These are phyloP conservation scores for Luscinia luscinia DNA, from an alignment of 2,797 vertebrate genomes.

Conservation along the genomic window DNA sequence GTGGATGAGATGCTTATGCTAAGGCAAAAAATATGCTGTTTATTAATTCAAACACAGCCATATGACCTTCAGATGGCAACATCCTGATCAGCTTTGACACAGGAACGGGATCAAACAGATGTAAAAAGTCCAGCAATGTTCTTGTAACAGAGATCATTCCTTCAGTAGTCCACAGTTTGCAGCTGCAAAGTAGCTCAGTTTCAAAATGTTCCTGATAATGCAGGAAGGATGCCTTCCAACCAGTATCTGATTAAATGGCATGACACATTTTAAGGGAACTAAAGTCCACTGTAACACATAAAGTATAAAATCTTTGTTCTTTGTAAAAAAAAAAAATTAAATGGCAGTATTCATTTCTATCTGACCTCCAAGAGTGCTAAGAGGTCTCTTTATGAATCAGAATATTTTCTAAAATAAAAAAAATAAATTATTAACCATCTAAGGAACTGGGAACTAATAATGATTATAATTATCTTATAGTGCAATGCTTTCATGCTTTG, in stretches of 20 bases:
- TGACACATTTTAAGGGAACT: not conserved
- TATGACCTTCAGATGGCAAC: slow-evolving; percentile 52
- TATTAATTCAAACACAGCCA: slow-evolving; percentile 33
- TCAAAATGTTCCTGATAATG: not conserved
- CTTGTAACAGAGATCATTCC: not conserved
- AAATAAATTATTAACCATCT: not conserved
- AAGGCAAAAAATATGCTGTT: slow-evolving; percentile 32
- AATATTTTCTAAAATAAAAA: slow-evolving; percentile 19
- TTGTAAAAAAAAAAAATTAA: not conserved
- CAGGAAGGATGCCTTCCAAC: not conserved
- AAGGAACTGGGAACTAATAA: not conserved
- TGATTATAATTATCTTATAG: not conserved
- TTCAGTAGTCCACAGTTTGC: not conserved
- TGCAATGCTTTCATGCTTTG: not conserved
- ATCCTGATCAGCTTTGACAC: slow-evolving; percentile 7
- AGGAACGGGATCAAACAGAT: not conserved
- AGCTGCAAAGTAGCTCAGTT: not conserved
- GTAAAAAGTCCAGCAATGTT: not conserved
- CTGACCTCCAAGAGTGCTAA: not conserved
- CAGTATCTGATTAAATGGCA: not conserved
- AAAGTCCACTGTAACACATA: not conserved
- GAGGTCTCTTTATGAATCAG: not conserved
- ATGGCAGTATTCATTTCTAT: not conserved
- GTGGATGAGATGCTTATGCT: not conserved
- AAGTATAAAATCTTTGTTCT: not conserved